phyloP scores from a whole-genome alignment of 1,140 invertebrate genomes.

The Drosophila pallidifrons region DNA sequence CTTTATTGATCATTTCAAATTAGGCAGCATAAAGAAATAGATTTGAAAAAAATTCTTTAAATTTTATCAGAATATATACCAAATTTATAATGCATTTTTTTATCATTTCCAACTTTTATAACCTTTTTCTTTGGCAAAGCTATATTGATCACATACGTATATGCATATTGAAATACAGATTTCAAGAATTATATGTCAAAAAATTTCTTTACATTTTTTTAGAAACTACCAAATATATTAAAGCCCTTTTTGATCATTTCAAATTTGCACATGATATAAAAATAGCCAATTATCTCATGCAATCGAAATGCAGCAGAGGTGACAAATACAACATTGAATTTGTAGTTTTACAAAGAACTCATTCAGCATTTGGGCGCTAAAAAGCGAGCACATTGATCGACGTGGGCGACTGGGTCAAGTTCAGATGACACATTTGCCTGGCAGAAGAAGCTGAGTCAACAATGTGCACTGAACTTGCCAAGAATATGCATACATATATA shows the following conservation, averaged over 20 bases:
- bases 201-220: too few relatives aligned
- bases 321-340: conserved; percentile 3
- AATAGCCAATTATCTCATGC: background rate
- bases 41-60: too few relatives aligned
- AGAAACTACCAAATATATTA: background rate
- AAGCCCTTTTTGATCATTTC: background rate
- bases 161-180: too few relatives aligned
- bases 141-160: too few relatives aligned
- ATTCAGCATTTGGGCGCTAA: conserved; percentile 16
- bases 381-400: conserved; percentile 39
- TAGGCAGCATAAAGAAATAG: too few relatives aligned
- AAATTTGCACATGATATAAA: background rate
- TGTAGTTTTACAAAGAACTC: background rate
- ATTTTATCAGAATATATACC: too few relatives aligned
- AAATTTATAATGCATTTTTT: too few relatives aligned
- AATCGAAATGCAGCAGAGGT: background rate
- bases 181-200: too few relatives aligned
- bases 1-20: too few relatives aligned
- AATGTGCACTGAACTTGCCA: conserved; percentile 60
- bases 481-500: conserved; percentile 42
- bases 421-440: conserved; percentile 59
- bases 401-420: conserved; percentile 75
- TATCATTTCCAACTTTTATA: too few relatives aligned
- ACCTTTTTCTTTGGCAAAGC: too few relatives aligned
- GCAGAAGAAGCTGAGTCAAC: conserved; percentile 49